Percentiles rank a stretch among this genome's conserved stretches.
Conservation (phyloP, 2,113 vertebrate genomes). For the Rhinolophus ferrumequinum region DNA sequence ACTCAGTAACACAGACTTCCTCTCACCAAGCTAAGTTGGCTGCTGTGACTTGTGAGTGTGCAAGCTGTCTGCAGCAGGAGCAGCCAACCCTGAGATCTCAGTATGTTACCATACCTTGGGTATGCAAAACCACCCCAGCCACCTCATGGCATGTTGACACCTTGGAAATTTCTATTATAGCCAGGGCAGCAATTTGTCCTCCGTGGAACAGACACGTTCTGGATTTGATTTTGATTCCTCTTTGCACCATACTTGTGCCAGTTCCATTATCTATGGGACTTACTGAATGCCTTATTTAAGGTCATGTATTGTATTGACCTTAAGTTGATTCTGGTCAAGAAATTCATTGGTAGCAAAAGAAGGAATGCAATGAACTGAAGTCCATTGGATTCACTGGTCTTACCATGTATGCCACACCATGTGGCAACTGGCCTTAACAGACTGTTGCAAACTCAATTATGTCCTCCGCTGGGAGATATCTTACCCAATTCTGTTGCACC, state of each 20-base stretch:
- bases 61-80: background rate
- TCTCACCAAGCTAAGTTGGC: no score
- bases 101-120: no score
- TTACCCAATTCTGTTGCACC: background rate
- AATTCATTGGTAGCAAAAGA: background rate
- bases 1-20: background rate
- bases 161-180: background rate
- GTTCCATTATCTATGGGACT: background rate
- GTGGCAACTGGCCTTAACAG: background rate
- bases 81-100: background rate
- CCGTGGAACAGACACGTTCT: accelerated
- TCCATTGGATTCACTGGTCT: no score
- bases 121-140: background rate
- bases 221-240: background rate
- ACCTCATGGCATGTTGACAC: accelerated
- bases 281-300: background rate
- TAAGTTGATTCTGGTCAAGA: background rate
- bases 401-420: no score
- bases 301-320: background rate
- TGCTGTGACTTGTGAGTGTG: background rate
- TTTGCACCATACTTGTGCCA: background rate
- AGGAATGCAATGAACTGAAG: background rate
- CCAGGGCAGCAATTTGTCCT: background rate
- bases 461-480: background rate
- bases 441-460: background rate